Evolutionary conservation across 2,797 vertebrate genomes (phyloP), one percentile per base, ranked within the genome.

Genomic region (Mormyrops boulengeri): DNA sequence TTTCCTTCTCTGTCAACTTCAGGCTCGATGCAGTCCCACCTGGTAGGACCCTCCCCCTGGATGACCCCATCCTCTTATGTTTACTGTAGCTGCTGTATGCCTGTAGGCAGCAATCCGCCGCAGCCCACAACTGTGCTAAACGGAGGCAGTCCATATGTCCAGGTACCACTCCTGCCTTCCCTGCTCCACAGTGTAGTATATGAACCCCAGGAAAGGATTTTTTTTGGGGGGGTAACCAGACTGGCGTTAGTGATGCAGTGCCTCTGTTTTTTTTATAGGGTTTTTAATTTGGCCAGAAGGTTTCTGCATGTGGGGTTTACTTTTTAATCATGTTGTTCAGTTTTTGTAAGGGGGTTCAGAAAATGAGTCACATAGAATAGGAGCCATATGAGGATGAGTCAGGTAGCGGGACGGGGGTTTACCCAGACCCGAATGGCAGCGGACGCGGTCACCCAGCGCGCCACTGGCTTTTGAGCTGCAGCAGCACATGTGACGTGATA

Each of bases 31-130:
- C 92, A 90, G 0, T 91, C 93, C 5, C 94, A 91, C 53, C n/a
- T 94, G 88, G 89, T 94, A 66, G 92, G 93, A 47, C 92, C 91
- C 0, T 44, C 92, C 82, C 93, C 94, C 41, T 95, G 94, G 95
- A 90, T 95, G 66, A 93, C 14, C 91, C 93, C 95, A 14, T 89
- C 93, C 34, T 95, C 94, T 73, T 96, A 94, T 88, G 52, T 94
- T 50, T 96, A 94, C 93, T 96, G 95, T 62, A 2, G 91, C 26
- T 96, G 94, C 89, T 96, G 95, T 91, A 77, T 94, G 50, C 92
- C 94, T 4, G 47, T 93, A 55, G 94, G 92, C 73, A 93, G 92
- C 4, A 91, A 91, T 30, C 6, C 95, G 41, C 44, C 93, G 1
- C 94, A 92, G 2, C 91, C 94, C 0, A 88, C 94, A 0, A 91